Evolutionary conservation across 2,888 invertebrate genomes (phyloP), one percentile per base, ranked within the genome.

Genomic region (Drosophila multiciliata): DNA sequence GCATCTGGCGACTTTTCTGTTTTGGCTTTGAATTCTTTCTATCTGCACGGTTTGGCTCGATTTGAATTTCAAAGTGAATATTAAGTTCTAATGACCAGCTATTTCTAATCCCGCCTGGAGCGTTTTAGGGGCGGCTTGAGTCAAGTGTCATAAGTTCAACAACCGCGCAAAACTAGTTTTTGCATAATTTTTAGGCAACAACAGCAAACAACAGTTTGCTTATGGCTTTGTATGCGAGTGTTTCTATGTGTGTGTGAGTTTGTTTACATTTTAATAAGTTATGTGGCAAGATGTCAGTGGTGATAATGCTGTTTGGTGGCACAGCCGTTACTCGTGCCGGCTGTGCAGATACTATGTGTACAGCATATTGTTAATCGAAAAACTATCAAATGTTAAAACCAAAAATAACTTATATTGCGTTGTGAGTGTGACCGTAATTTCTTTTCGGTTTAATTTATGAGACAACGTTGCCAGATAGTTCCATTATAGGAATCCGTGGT

Each of bases 91-190:
- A 36, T 72, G 29, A 4, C 33, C 36, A 38, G 54, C 52, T 62
- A 57, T 29, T 57, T 20, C 20, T 38, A 52, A 58, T 62, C 57
- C 49, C 62, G 77, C 73, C 65, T n/a, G 55, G 3, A 50, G 74
- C 68, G 70, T 68, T 45, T 82, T 70, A 67, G 71, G 26, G 61
- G 71, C 69, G 73, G 71, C 50, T 26, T 15, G 67, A 85, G 83
- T 85, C 88, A 88, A 85, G 89, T 86, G 88, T 88, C 83, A 79
- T 42, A 66, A 59, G 85, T 88, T 85, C 88, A 87, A 73, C 71
- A 85, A 79, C 87, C 88, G 73, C 66, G 23, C 33, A 75, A 87
- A 85, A 86, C 88, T 48, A 59, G 88, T 85, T 85, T 87, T 88
- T 73, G 83, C 86, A 85, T 83, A 83, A 65, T 74, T 45, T 63